Conservation (phyloP, 2,797 vertebrate genomes). For the Streptopelia turtur region DNA sequence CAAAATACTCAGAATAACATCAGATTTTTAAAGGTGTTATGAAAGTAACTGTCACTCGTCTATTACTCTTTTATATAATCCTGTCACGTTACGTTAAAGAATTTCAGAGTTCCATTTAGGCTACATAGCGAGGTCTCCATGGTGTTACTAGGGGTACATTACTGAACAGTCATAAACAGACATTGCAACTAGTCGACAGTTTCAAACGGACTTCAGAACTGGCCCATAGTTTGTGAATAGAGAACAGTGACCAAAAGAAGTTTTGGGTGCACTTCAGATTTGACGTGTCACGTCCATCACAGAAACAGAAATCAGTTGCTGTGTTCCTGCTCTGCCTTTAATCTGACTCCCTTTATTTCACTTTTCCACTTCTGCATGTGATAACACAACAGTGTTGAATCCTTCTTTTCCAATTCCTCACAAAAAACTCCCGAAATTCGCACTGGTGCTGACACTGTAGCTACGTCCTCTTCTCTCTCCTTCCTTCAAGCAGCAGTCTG, state of each 20-base stretch:
- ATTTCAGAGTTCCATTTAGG: not conserved
- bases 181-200: not conserved
- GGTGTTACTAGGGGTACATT: not conserved
- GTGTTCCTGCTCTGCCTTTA: not conserved
- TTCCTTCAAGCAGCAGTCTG: slow-evolving; percentile 23
- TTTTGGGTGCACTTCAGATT: not conserved
- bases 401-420: not conserved
- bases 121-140: not conserved
- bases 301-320: not conserved
- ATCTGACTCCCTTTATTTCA: not conserved
- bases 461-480: not conserved
- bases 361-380: not conserved
- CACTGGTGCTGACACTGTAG: not conserved
- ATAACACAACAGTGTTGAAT: not conserved
- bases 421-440: not conserved
- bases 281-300: not conserved
- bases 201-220: not conserved
- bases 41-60: not conserved
- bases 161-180: not conserved
- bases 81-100: not conserved
- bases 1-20: not conserved
- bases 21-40: not conserved
- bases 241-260: not conserved
- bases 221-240: not conserved
- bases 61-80: not conserved